phyloP scores from a whole-genome alignment of 2,113 vertebrate species.

The Columbina picui region DNA sequence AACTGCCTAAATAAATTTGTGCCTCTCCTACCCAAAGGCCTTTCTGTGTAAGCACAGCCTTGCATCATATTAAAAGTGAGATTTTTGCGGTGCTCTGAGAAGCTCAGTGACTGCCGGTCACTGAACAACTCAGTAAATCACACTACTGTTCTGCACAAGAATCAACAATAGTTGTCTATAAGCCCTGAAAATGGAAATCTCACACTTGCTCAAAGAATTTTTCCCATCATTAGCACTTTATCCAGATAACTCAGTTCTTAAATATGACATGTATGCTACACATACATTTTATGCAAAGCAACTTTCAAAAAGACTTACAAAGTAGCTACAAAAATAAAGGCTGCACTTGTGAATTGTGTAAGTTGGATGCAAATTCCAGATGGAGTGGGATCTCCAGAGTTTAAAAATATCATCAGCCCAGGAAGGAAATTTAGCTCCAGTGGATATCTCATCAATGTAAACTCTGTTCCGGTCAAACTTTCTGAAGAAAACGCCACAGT shows the following conservation, averaged over 20 bases:
- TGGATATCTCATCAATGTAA: neutral
- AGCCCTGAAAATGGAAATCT: neutral
- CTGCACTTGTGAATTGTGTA: neutral
- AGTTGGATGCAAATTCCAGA: conserved; percentile 19
- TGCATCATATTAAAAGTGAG: neutral
- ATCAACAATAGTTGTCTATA: neutral
- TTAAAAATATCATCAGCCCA: conserved; percentile 10
- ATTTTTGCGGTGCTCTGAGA: neutral
- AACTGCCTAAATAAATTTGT: neutral
- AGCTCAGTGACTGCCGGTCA: neutral
- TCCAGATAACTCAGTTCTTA: neutral
- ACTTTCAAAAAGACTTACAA: neutral
- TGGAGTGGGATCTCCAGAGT: neutral
- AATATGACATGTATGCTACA: neutral
- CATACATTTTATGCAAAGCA: neutral
- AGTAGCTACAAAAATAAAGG: neutral
- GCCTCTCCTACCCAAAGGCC: neutral
- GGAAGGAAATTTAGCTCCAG: conserved; percentile 13
- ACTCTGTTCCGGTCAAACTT: neutral
- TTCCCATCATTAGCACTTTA: neutral
- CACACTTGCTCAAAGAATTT: neutral
- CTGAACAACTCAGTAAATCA: neutral
- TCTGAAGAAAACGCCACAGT: neutral
- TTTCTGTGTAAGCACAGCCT: neutral
- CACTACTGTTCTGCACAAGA: neutral